Conservation (phyloP, 2,888 invertebrate genomes). For the Tetragonula carbonaria region DNA sequence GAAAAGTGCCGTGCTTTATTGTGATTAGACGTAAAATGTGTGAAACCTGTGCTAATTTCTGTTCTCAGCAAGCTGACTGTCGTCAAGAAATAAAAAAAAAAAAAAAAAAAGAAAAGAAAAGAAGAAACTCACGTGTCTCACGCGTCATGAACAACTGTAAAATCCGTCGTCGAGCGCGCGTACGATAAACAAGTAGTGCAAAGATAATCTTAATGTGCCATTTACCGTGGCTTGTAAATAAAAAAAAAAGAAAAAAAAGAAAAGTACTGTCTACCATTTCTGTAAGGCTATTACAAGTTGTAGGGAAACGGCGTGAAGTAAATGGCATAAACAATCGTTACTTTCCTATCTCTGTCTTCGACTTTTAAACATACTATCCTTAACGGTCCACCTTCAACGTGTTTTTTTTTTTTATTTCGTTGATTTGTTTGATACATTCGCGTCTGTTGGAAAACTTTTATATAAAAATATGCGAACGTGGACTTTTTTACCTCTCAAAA, state of each 20-base stretch:
- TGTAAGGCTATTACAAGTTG: constrained; percentile 42
- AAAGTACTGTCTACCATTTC: constrained; percentile 67
- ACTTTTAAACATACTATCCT: background rate
- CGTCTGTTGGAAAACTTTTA: background rate
- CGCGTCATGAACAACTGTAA: constrained; percentile 36
- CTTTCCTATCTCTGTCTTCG: constrained; percentile 20
- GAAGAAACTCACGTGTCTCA: constrained; percentile 6
- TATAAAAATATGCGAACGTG: background rate
- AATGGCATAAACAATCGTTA: constrained; percentile 52
- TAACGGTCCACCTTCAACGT: constrained; percentile 7
- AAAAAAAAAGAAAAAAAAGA: background rate
- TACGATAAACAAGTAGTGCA: constrained; percentile 76
- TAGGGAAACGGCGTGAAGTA: constrained; percentile 61
- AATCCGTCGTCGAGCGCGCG: constrained; percentile 37
- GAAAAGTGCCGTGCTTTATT: constrained; percentile 77
- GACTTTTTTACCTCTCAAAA: background rate
- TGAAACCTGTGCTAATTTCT: constrained; percentile 50
- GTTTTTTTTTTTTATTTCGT: background rate
- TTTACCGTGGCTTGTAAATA: constrained; percentile 83
- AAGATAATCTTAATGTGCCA: constrained; percentile 83
- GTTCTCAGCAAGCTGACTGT: constrained; percentile 20
- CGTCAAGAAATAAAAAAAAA: background rate
- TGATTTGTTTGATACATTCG: background rate
- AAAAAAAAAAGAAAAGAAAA: too few species aligned
- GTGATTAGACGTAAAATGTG: constrained; percentile 75